Percentiles rank a stretch among this genome's conserved stretches.
These are phyloP conservation scores for Corvus hawaiiensis DNA, from an alignment of 2,113 vertebrate genomes.

Conservation along the genomic window DNA sequence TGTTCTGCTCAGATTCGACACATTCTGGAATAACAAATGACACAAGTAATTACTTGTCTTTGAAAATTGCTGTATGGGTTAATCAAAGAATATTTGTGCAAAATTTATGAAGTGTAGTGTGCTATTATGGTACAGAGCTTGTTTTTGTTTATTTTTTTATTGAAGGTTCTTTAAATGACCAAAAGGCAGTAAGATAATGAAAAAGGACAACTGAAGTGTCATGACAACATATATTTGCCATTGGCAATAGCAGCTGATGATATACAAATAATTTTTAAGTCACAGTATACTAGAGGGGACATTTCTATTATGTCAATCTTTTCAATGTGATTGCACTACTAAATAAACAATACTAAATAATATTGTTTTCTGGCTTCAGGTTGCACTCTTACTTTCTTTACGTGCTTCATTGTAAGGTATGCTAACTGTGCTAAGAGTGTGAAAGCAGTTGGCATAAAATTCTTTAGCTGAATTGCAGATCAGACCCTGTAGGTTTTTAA, in stretches of 20 bases:
- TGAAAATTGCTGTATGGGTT: background rate
- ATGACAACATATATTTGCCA: background rate
- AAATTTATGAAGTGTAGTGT: background rate
- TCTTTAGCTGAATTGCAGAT: background rate
- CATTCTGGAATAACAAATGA: background rate
- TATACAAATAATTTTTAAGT: background rate
- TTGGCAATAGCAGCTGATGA: background rate
- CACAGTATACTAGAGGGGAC: background rate
- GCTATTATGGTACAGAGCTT: background rate
- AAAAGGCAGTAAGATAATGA: background rate
- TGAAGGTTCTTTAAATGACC: background rate
- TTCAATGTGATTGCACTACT: background rate
- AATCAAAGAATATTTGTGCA: background rate
- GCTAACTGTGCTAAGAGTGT: background rate
- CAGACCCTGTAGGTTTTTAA: background rate
- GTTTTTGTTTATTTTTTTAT: background rate
- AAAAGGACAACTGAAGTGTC: background rate
- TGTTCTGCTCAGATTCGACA: background rate
- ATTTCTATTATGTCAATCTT: background rate
- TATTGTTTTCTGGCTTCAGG: background rate
- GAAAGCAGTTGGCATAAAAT: background rate
- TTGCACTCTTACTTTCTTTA: background rate
- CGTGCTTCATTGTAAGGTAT: background rate
- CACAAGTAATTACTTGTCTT: background rate
- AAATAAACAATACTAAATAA: background rate